Evolutionary conservation across 2,113 vertebrate species (phyloP).

Genomic region (Hiodon tergisus): DNA sequence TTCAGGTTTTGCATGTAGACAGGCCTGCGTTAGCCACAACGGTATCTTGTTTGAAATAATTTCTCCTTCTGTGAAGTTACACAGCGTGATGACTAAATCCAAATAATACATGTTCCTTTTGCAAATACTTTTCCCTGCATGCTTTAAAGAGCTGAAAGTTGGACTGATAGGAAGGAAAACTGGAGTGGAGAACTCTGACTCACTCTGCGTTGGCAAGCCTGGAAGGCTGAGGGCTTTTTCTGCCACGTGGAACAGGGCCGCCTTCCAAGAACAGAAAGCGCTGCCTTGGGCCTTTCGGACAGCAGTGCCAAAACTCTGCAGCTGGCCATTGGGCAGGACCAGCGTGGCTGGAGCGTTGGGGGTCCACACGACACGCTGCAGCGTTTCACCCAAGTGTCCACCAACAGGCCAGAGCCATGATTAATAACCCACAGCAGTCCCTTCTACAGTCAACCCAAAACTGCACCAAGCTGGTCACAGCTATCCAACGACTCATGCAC

Average conservation of each 20-base stretch:
- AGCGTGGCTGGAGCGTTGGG: background rate
- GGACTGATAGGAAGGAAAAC: slow-evolving; percentile 34
- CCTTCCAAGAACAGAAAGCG: slow-evolving; percentile 45
- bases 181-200: slow-evolving; percentile 36
- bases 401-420: background rate
- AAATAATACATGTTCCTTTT: background rate
- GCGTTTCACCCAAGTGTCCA: background rate
- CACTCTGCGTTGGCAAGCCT: slow-evolving; percentile 15
- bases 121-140: background rate
- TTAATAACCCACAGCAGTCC: background rate
- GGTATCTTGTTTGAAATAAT: background rate
- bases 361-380: too few relatives aligned
- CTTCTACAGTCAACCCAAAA: background rate
- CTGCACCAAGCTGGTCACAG: background rate
- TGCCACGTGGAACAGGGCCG: slow-evolving; percentile 67
- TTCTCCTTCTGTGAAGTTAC: background rate
- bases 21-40: background rate
- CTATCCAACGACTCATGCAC: background rate
- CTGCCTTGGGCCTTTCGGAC: background rate
- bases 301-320: background rate
- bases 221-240: slow-evolving; percentile 20
- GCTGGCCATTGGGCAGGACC: background rate
- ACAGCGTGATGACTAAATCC: slow-evolving; percentile 8
- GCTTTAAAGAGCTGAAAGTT: slow-evolving; percentile 9
- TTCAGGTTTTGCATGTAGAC: too few relatives aligned